Conservation (phyloP, 2,797 vertebrate genomes). For the Falco columbarius region DNA sequence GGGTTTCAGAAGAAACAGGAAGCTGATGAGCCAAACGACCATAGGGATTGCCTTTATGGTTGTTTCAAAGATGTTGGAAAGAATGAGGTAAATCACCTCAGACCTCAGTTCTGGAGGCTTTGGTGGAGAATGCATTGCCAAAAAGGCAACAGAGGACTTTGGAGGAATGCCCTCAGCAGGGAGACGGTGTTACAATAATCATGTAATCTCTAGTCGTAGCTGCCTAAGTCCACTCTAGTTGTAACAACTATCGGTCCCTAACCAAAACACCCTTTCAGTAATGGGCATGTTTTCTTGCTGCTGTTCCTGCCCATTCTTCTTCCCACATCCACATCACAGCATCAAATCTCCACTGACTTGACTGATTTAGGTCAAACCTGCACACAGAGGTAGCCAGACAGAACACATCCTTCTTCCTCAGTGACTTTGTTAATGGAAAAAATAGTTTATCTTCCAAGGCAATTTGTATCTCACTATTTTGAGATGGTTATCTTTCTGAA, state of each 20-base stretch:
- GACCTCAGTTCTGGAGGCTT: background rate
- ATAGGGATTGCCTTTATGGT: background rate
- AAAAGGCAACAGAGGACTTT: background rate
- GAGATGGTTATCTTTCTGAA: background rate
- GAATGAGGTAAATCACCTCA: constrained; percentile 3
- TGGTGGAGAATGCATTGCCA: background rate
- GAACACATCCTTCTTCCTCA: background rate
- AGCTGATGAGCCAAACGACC: background rate
- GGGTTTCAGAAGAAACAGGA: constrained; percentile 5
- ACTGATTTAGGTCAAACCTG: background rate
- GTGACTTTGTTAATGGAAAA: background rate
- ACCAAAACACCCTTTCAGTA: background rate
- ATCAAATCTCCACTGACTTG: background rate
- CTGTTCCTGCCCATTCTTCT: background rate
- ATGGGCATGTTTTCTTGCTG: background rate
- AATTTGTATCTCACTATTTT: background rate
- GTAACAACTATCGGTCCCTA: background rate
- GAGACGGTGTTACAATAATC: background rate
- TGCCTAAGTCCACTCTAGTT: background rate
- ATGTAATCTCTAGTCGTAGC: background rate
- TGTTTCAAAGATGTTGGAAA: constrained; percentile 23
- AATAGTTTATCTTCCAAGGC: background rate
- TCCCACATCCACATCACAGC: background rate
- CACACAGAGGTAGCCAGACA: background rate
- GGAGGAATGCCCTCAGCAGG: background rate